A percentile compares a stretch with the other conserved stretches of the same genome.
These are phyloP conservation scores for Drosophila punjabiensis DNA, from an alignment of 1,140 invertebrate genomes.

Conservation along the genomic window DNA sequence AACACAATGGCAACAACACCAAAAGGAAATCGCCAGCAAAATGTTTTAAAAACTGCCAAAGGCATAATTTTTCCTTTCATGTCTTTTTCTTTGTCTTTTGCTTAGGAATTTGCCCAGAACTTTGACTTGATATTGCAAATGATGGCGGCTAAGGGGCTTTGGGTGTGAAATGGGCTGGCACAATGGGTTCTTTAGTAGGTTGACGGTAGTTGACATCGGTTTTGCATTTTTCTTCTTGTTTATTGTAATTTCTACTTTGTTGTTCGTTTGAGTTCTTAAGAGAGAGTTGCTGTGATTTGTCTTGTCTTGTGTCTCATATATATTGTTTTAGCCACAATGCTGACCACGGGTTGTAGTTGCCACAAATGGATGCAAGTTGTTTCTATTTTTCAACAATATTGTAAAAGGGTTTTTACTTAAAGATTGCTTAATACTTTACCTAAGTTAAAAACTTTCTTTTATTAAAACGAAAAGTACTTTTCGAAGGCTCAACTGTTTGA, in stretches of 20 bases:
- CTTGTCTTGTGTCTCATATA: slow-evolving; percentile 13
- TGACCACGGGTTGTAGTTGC: not conserved
- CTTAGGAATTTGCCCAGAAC: slow-evolving; percentile 52
- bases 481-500: not conserved
- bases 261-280: slow-evolving; percentile 25
- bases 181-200: slow-evolving; percentile 25
- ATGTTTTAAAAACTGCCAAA: slow-evolving; percentile 58
- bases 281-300: slow-evolving; percentile 31
- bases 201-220: slow-evolving; percentile 55
- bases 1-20: slow-evolving; percentile 32
- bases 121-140: slow-evolving; percentile 44
- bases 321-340: not conserved
- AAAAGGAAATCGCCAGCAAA: slow-evolving; percentile 57
- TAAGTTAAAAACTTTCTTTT: not conserved
- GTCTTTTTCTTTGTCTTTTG: slow-evolving; percentile 53
- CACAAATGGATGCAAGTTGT: not conserved
- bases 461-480: not conserved
- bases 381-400: not conserved
- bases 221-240: slow-evolving; percentile 29
- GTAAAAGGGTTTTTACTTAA: not conserved
- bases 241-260: slow-evolving; percentile 37
- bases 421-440: not conserved
- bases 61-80: slow-evolving; percentile 61
- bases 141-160: slow-evolving; percentile 21
- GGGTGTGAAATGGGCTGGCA: slow-evolving; percentile 11